These are phyloP conservation scores for Drosophila macrothrix DNA, from an alignment of 2,888 invertebrate species.

Conservation along the genomic window DNA sequence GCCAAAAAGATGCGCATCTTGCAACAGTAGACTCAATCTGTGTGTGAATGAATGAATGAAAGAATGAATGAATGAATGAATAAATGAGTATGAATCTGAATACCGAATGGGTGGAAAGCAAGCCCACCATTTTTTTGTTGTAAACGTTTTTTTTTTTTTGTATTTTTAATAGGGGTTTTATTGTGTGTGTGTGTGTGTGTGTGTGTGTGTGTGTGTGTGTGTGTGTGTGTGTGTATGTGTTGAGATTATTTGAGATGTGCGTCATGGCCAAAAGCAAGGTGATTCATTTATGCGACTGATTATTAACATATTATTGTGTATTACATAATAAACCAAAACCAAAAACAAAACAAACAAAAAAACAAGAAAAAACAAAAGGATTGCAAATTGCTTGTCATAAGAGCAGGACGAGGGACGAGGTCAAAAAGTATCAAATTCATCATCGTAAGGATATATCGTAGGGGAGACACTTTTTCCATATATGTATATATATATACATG, in stretches of 20 bases:
- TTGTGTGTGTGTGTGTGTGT: background rate
- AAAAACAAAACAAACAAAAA: background rate
- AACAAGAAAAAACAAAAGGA: conserved; percentile 1
- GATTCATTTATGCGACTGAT: conserved; percentile 82
- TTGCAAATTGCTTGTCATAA: conserved; percentile 43
- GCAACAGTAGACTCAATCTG: conserved; percentile 54
- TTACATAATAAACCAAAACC: conserved; percentile 50
- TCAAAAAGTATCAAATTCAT: conserved; percentile 19
- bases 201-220: background rate
- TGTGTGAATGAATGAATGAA: background rate
- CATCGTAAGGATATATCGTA: conserved; percentile 44
- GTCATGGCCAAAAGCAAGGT: conserved; percentile 67
- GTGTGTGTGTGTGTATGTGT: background rate
- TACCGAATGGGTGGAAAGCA: background rate
- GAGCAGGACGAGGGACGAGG: conserved; percentile 15
- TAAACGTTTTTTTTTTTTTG: background rate
- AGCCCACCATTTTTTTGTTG: background rate
- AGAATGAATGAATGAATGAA: background rate
- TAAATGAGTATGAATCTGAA: background rate
- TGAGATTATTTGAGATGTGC: conserved; percentile 19
- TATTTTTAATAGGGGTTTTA: background rate
- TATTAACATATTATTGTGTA: conserved; percentile 71
- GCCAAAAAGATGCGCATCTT: conserved; percentile 70
- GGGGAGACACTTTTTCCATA: conserved; percentile 45
- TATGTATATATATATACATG: background rate